A percentile compares a stretch with the other conserved stretches of the same genome.
These are phyloP conservation scores for Pseudoatta argentina DNA, from an alignment of 1,140 invertebrate species.

Conservation along the genomic window DNA sequence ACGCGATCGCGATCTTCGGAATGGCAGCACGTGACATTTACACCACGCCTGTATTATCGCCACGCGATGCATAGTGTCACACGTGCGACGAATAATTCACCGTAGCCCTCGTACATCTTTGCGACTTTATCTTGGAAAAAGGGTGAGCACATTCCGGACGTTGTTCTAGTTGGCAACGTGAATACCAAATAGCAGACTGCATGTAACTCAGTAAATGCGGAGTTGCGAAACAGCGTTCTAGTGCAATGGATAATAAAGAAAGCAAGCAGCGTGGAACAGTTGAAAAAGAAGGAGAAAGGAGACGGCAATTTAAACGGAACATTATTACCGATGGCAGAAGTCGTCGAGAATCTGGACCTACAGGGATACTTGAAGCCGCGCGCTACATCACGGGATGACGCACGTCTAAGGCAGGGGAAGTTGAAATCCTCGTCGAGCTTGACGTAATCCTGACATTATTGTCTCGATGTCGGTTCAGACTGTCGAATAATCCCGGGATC, in stretches of 20 bases:
- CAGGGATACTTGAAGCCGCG: background rate
- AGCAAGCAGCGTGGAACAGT: background rate
- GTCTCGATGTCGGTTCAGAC: conserved; percentile 66
- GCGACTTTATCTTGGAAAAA: conserved; percentile 52
- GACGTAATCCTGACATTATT: conserved; percentile 73
- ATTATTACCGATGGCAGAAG: background rate
- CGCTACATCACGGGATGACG: conserved; percentile 21
- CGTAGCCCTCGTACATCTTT: conserved; percentile 49
- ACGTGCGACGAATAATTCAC: conserved; percentile 60
- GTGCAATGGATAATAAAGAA: background rate
- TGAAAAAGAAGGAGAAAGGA: background rate
- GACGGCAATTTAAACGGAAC: background rate
- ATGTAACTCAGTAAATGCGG: conserved; percentile 12
- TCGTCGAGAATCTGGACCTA: background rate
- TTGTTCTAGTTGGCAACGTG: conserved; percentile 32
- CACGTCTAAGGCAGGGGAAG: conserved; percentile 15
- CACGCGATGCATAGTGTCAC: conserved; percentile 36
- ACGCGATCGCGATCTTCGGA: conserved; percentile 22
- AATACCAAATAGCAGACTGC: background rate
- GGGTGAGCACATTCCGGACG: conserved; percentile 49
- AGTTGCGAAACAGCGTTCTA: background rate
- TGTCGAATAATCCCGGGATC: conserved; percentile 70
- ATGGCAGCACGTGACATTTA: conserved; percentile 40
- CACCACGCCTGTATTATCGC: conserved; percentile 46
- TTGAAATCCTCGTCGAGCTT: conserved; percentile 51